Evolutionary conservation across 2,888 invertebrate species (phyloP).

Genomic region (Anticlea derivata): DNA sequence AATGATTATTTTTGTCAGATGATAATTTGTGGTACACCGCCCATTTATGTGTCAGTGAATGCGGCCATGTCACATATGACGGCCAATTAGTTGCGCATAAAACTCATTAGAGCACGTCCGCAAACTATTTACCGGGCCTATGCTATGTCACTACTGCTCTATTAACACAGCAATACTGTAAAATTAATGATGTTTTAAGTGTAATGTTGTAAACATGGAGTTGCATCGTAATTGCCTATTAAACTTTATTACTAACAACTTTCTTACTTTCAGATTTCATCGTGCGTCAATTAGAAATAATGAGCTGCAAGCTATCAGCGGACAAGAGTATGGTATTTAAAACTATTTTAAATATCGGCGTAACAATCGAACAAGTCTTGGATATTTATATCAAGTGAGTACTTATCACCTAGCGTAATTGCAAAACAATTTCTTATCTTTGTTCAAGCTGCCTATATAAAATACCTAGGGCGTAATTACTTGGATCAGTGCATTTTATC

Average conservation of each 20-base stretch:
- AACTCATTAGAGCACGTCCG: conserved; percentile 8
- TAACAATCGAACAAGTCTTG: conserved; percentile 90
- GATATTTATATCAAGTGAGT: conserved; percentile 91
- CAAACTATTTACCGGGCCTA: neutral
- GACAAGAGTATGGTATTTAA: conserved; percentile 90
- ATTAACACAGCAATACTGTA: neutral
- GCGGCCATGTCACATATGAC: neutral
- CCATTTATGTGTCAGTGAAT: neutral
- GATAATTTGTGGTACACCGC: neutral
- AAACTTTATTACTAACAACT: conserved; percentile 17
- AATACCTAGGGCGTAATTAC: too few species aligned
- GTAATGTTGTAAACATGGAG: conserved; percentile 5
- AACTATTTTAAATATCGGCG: conserved; percentile 89
- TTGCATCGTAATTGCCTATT: conserved; percentile 8
- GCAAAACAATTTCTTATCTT: too few species aligned
- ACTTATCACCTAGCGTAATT: too few species aligned
- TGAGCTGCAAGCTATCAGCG: conserved; percentile 88
- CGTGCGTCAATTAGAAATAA: conserved; percentile 90
- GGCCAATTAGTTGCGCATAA: conserved; percentile 1
- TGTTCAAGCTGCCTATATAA: too few species aligned
- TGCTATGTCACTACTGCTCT: neutral
- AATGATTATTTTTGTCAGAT: too few species aligned
- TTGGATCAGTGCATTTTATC: too few species aligned
- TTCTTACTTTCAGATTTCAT: conserved; percentile 86
- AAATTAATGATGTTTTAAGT: conserved; percentile 4